Conservation (phyloP, 2,888 invertebrate genomes). For the Lingula anatina region DNA sequence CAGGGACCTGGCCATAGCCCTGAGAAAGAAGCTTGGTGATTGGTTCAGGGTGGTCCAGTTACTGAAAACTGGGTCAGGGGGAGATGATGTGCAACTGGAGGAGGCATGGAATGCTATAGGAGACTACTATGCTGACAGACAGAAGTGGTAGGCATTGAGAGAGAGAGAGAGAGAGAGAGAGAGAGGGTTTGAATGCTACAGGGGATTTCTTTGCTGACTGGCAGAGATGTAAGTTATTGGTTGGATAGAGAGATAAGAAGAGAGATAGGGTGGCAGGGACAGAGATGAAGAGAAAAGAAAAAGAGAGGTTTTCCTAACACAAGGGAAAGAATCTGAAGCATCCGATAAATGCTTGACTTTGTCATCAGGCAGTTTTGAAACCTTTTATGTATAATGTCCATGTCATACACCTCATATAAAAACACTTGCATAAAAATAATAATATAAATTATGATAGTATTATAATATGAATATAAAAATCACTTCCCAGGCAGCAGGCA, state of each 20-base stretch:
- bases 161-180: too few relatives aligned
- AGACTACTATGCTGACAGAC: conserved; percentile 83
- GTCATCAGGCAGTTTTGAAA: too few relatives aligned
- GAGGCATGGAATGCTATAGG: conserved; percentile 87
- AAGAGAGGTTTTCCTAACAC: too few relatives aligned
- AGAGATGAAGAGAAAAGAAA: too few relatives aligned
- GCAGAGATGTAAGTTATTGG: too few relatives aligned
- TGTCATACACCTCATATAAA: not conserved
- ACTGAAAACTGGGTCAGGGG: conserved; percentile 56
- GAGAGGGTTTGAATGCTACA: conserved; percentile 82
- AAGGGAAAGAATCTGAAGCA: too few relatives aligned
- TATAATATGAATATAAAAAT: too few relatives aligned
- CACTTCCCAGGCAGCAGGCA: conserved; percentile 66
- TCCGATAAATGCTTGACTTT: too few relatives aligned
- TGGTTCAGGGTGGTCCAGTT: conserved; percentile 89
- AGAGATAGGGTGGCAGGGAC: too few relatives aligned
- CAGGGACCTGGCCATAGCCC: conserved; percentile 84
- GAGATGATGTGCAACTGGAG: conserved; percentile 71
- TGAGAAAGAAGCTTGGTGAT: conserved; percentile 87
- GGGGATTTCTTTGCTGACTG: conserved; percentile 88
- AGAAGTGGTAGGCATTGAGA: conserved; percentile 73
- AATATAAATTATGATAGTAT: not conserved
- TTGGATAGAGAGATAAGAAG: too few relatives aligned
- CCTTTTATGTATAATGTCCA: too few relatives aligned
- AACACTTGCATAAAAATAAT: not conserved